Evolutionary conservation across 2,888 invertebrate species (phyloP), one percentile per base, ranked within the genome.

Genomic region (Carabus problematicus): DNA sequence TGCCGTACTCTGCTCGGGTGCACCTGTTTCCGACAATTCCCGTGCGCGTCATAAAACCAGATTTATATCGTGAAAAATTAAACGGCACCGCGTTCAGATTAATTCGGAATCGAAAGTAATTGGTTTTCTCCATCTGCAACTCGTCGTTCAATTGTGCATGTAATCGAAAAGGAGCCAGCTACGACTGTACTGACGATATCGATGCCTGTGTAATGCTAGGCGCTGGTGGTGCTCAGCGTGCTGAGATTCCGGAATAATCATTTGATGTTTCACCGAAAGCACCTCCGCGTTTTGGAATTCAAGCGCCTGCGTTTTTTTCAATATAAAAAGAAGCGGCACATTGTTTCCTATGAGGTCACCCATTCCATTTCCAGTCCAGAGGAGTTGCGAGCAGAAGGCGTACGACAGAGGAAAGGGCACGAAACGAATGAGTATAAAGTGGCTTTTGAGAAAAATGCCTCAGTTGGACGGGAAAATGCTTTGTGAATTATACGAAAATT

Each of bases 71-170:
- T 56, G 52, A 60, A 58, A 67, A 67, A 67, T 59, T 67, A 41
- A 60, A 52, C 16, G n/a, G 52, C 42, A n/a, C n/a, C n/a, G 43
- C 54, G 11, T 52, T 52, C 18, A n/a, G 42, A 60, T 67, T 67
- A 67, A 67, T 67, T 67, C 67, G 60, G 19, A 60, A 60, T 14
- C 52, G 43, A 67, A 52, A 52, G 67, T 67, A 67, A 67, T 67
- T 67, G 67, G 67, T 67, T 67, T 67, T 60, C 60, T 60, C 52
- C 60, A 19, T 40, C 45, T 60, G 60, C 41, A 49, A 41, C 18
- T 66, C 67, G 67, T 41, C 49, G 60, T 67, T 58, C 59, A 67
- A 67, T 67, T 67, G 67, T 60, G 67, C 67, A 60, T 67, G 67
- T 60, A 67, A 67, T 67, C 60, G 67, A 67, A 67, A 64, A 55